A percentile compares a stretch with the other conserved stretches of the same genome.
Evolutionary conservation across 2,888 invertebrate genomes (phyloP).

Genomic region (Hirtodrosophila confusa): DNA sequence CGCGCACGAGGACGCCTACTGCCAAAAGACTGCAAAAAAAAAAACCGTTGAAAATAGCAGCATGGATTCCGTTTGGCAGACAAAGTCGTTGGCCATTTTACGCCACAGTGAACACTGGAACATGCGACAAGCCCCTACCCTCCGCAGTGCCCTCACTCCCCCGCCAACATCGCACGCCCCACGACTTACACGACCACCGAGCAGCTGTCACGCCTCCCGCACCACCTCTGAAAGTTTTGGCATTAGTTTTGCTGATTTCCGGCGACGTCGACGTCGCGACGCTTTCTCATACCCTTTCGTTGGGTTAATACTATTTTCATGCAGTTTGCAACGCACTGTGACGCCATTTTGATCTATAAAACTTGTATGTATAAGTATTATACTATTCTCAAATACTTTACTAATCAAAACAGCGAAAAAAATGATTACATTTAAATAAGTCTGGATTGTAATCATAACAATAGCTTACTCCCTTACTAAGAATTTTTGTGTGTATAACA

Average conservation of each 20-base stretch:
- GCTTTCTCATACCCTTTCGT: conserved; percentile 36
- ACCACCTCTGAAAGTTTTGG: conserved; percentile 53
- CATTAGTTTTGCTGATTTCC: conserved; percentile 76
- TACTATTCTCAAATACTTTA: too few relatives aligned
- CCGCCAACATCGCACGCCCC: conserved; percentile 24
- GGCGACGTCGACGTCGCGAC: conserved; percentile 40
- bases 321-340: background rate
- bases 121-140: conserved; percentile 15
- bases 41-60: conserved; percentile 3
- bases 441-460: too few relatives aligned
- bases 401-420: too few relatives aligned
- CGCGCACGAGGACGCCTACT: conserved; percentile 1
- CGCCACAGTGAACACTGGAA: conserved; percentile 60
- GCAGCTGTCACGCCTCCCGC: conserved; percentile 45
- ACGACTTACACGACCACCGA: conserved; percentile 58
- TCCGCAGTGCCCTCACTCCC: background rate
- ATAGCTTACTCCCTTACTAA: too few relatives aligned
- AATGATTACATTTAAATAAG: too few relatives aligned
- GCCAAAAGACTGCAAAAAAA: conserved; percentile 14
- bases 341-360: too few relatives aligned
- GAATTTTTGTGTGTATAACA: too few relatives aligned
- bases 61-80: conserved; percentile 47
- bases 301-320: background rate
- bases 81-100: conserved; percentile 72
- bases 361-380: too few relatives aligned